A percentile compares a stretch with the other conserved stretches of the same genome.
Evolutionary conservation across 2,797 vertebrate genomes (phyloP).

Genomic region (Epinephelus coioides): DNA sequence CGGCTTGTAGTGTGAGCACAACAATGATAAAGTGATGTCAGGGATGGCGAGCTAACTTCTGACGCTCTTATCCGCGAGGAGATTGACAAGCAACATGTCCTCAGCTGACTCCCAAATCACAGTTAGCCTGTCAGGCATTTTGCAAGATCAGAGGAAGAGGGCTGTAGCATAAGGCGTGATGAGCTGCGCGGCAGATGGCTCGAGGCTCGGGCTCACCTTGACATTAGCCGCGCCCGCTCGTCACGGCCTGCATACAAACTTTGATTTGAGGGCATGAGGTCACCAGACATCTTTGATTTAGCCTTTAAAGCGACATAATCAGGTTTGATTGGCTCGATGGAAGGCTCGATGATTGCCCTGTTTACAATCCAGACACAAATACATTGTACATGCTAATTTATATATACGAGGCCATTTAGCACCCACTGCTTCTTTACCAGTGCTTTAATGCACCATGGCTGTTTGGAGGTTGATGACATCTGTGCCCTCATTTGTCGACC

Average conservation of each 20-base stretch:
- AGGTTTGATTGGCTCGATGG: constrained; percentile 59
- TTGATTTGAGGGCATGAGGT: constrained; percentile 57
- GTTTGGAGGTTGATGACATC: constrained; percentile 49
- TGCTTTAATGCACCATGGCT: constrained; percentile 6
- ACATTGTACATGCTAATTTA: constrained; percentile 22
- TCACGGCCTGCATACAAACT: constrained; percentile 52
- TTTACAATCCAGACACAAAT: constrained; percentile 42
- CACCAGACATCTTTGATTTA: constrained; percentile 48
- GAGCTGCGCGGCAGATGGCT: constrained; percentile 75
- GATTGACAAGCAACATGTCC: constrained; percentile 74
- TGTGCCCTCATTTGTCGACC: constrained; percentile 12
- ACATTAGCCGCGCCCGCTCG: constrained; percentile 55
- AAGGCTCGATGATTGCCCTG: constrained; percentile 51
- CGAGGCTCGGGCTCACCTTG: constrained; percentile 72
- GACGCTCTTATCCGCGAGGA: constrained; percentile 56
- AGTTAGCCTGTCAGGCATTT: constrained; percentile 67
- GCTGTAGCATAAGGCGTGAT: constrained; percentile 54
- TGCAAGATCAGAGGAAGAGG: constrained; percentile 64
- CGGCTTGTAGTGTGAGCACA: neutral
- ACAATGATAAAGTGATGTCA: constrained; percentile 49
- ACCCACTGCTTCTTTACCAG: neutral
- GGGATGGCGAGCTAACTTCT: constrained; percentile 45
- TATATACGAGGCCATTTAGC: neutral
- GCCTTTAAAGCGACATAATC: constrained; percentile 52
- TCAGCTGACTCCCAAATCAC: constrained; percentile 64